A percentile compares a stretch with the other conserved stretches of the same genome.
These are phyloP conservation scores for Ranitomeya imitator DNA, from an alignment of 2,113 vertebrate species.

Conservation along the genomic window DNA sequence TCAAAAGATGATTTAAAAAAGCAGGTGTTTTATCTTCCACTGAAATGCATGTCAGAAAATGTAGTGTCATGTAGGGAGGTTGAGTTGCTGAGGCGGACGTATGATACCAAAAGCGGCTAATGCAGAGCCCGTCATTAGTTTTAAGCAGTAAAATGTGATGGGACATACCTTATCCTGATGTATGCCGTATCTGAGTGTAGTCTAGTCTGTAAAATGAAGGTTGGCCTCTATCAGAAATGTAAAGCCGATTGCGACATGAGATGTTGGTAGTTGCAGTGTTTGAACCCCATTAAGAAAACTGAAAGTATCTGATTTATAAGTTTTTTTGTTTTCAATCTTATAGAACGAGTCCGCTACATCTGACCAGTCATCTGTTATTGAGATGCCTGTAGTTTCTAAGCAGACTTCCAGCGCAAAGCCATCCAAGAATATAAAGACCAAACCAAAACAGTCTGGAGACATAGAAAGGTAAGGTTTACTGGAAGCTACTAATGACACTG, in stretches of 20 bases:
- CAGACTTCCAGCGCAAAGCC: conserved; percentile 53
- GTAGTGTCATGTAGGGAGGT: background rate
- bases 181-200: background rate
- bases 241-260: background rate
- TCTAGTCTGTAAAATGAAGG: background rate
- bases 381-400: conserved; percentile 56
- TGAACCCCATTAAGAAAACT: background rate
- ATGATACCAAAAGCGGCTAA: background rate
- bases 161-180: background rate
- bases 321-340: background rate
- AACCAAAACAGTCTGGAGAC: conserved; percentile 67
- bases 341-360: conserved; percentile 43
- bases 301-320: background rate
- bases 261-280: background rate
- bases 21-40: too few species aligned
- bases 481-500: background rate
- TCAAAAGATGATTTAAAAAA: too few species aligned
- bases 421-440: conserved; percentile 71
- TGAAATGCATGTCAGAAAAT: background rate
- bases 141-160: background rate
- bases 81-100: background rate
- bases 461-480: conserved; percentile 81
- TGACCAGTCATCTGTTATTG: conserved; percentile 29
- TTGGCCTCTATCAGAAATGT: background rate
- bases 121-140: background rate